These are phyloP conservation scores for Gnathonemus longibarbis DNA, from an alignment of 2,113 vertebrate genomes.

Conservation along the genomic window DNA sequence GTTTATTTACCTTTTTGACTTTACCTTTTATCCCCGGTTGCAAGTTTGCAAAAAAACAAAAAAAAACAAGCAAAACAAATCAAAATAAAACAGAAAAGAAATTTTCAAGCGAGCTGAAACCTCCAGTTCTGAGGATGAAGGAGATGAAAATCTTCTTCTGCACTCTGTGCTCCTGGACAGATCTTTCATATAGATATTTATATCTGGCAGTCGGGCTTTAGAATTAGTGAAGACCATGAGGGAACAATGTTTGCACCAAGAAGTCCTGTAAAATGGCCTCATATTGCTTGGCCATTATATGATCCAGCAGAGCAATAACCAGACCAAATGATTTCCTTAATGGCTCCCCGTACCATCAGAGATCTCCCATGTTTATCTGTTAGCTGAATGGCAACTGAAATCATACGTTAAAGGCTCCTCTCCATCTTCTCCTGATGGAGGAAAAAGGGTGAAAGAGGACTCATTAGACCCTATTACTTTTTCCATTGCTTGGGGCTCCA, in stretches of 20 bases:
- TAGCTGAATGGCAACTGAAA: not conserved
- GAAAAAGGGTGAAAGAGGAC: not conserved
- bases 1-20: not conserved
- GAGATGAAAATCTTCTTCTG: not conserved
- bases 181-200: not conserved
- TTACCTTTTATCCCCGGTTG: not conserved
- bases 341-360: not conserved
- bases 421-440: not conserved
- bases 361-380: not conserved
- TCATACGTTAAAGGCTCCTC: not conserved
- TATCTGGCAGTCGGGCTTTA: not conserved
- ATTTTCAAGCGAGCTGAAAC: not conserved
- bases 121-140: not conserved
- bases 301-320: not conserved
- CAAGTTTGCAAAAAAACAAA: not conserved
- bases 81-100: not conserved
- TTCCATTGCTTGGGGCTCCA: not conserved
- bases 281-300: not conserved
- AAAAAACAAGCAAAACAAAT: not conserved
- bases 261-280: not conserved
- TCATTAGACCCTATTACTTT: not conserved
- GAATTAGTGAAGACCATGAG: not conserved
- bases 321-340: not conserved
- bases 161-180: not conserved
- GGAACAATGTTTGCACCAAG: not conserved